phyloP scores from a whole-genome alignment of 2,113 vertebrate species.

The Erythrolamprus reginae region DNA sequence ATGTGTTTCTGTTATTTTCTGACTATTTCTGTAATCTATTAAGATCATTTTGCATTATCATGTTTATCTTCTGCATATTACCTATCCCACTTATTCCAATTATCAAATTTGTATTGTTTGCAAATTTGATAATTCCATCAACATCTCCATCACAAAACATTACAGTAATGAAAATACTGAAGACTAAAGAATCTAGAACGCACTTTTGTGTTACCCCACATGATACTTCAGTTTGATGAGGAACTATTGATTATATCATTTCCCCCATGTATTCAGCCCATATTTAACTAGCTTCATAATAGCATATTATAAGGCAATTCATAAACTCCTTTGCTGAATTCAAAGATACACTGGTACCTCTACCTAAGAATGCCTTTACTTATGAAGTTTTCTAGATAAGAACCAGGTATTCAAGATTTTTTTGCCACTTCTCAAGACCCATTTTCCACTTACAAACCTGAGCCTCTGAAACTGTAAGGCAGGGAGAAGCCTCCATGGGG shows the following conservation, averaged over 20 bases:
- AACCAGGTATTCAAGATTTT: no score
- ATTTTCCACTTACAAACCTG: no score
- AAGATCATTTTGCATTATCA: not conserved
- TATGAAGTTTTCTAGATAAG: no score
- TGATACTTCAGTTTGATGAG: not conserved
- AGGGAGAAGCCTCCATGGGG: no score
- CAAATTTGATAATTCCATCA: not conserved
- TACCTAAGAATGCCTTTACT: no score
- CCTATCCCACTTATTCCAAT: not conserved
- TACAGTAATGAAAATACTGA: not conserved
- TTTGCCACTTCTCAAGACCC: no score
- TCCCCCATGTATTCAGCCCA: not conserved
- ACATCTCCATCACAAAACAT: not conserved
- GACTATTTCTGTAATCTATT: not conserved
- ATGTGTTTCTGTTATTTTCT: not conserved
- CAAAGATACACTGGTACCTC: no score
- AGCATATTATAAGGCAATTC: not conserved
- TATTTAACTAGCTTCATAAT: not conserved
- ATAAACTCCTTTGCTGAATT: not conserved
- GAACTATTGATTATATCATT: not conserved
- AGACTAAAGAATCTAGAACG: not conserved
- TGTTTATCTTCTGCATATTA: not conserved
- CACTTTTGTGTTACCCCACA: not conserved
- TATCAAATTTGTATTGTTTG: not conserved
- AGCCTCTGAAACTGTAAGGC: no score